Base-by-base conservation (phyloP, 2,888 invertebrate genomes). In the Papilio protenor region DNA sequence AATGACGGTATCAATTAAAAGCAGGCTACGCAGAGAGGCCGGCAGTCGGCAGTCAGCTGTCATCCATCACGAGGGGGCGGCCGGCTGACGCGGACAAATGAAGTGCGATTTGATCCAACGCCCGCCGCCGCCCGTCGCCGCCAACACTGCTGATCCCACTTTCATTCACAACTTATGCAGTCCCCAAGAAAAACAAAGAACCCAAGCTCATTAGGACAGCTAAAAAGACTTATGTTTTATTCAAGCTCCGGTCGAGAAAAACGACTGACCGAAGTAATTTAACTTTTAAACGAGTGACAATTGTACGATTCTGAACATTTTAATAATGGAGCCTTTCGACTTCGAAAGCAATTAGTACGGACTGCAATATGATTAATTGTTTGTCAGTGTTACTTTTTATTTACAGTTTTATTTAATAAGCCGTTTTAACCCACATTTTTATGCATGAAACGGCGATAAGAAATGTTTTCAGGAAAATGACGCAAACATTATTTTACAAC, bases 1-100 rank as follows among this genome's bases (percentile, higher is more conserved):
- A 93, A 92, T 92, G 89, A 89, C 89, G 88, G 87, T 90, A 92
- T 92, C 92, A 93, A 94, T 94, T 93, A 93, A 93, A 92, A 90
- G 88, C 86, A 84, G 88, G 88, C 86, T 84, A 84, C 84, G 85
- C 82, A 82, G 80, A 83, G 85, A 84, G 83, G 83, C 81, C 83
- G 85, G 85, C 87, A 83, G 85, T 83, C 83, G 85, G 85, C 87
- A 83, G 85, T 83, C 81, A 84, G 85, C 86, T 86, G 88, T 86
- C 91, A 93, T 94, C 92, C 88, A 93, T 94, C 93, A 94, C 88
- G 82, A 83, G 82, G 85, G 87, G 82, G 80, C 80, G 87, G 86
- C 85, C 86, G 81, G 83, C 86, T 92, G 94, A 94, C 94, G 87
- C 87, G 90, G 92, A 94, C 93, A 94, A 94, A 94, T 94, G 93